These are phyloP conservation scores for Nerophis lumbriciformis DNA, from an alignment of 2,113 vertebrate species.

Conservation along the genomic window DNA sequence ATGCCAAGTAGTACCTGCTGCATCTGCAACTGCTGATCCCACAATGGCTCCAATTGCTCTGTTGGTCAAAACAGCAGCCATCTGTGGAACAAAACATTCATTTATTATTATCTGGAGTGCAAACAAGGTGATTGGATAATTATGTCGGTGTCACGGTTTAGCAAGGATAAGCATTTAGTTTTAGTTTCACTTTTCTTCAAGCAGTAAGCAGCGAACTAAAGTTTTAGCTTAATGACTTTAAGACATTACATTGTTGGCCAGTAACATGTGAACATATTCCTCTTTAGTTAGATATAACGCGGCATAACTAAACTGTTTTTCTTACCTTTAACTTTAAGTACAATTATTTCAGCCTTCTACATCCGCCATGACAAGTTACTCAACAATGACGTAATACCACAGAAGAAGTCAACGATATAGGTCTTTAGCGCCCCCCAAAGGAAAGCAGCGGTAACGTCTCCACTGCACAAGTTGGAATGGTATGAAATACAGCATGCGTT, in stretches of 20 bases:
- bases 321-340: conserved; percentile 18
- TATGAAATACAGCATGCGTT: too few species aligned
- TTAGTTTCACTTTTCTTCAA: not conserved
- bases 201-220: not conserved
- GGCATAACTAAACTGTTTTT: not conserved
- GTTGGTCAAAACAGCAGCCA: conserved; percentile 56
- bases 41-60: conserved; percentile 68
- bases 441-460: not conserved
- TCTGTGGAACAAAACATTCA: conserved; percentile 35
- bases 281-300: too few species aligned
- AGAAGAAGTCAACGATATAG: not conserved
- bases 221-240: not conserved
- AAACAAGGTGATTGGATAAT: not conserved
- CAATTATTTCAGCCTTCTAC: not conserved
- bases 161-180: too few species aligned
- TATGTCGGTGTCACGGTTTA: not conserved
- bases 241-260: not conserved
- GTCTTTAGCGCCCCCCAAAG: conserved; percentile 4
- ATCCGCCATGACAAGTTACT: not conserved
- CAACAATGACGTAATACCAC: too few species aligned
- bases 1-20: conserved; percentile 57
- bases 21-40: conserved; percentile 69
- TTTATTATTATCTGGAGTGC: not conserved
- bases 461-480: not conserved
- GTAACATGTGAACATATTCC: not conserved